Base-by-base conservation (phyloP, 2,888 invertebrate genomes). In the Eupithecia subumbrata region DNA sequence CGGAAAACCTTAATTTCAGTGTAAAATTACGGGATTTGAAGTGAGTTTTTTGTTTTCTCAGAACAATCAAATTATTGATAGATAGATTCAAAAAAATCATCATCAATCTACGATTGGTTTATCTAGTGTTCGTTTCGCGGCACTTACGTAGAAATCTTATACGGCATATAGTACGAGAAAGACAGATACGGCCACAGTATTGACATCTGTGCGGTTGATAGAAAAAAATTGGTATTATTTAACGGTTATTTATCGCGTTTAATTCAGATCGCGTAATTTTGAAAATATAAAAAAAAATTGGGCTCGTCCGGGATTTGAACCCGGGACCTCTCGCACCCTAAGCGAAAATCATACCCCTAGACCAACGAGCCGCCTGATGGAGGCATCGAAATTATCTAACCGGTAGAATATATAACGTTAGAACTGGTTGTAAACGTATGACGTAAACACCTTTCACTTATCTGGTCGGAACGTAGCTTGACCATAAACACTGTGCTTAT, bases 261-360 rank as follows among this genome's bases (percentile, higher is more conserved):
- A n/a, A n/a, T n/a, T n/a, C n/a, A n/a, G n/a, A n/a, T n/a, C n/a
- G n/a, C n/a, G n/a, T n/a, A n/a, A n/a, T n/a, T n/a, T n/a, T n/a
- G n/a, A 40, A 40, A 40, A 9, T 9, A 2, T 1, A 45, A 22
- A 45, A 67, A 74, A 75, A 75, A 25, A 70, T 71, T 75, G 75
- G 75, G 75, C 71, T 75, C 71, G 75, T 75, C 75, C 75, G 71
- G 75, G 71, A 94, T 92, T 94, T 94, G 92, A 93, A 94, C 94
- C 93, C 93, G 93, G 94, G 94, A 94, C 94, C 94, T 92, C 93
- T 93, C 93, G 93, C 94, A 95, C 93, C 94, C 93, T 92, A 94
- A 94, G 93, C 93, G 93, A 93, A 93, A 94, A 95, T 93, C 93
- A 94, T 94, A 94, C 94, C 93, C 93, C 94, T 94, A 94, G 94